Evolutionary conservation across 2,113 vertebrate genomes (phyloP).

Genomic region (Cyprinus carpio): DNA sequence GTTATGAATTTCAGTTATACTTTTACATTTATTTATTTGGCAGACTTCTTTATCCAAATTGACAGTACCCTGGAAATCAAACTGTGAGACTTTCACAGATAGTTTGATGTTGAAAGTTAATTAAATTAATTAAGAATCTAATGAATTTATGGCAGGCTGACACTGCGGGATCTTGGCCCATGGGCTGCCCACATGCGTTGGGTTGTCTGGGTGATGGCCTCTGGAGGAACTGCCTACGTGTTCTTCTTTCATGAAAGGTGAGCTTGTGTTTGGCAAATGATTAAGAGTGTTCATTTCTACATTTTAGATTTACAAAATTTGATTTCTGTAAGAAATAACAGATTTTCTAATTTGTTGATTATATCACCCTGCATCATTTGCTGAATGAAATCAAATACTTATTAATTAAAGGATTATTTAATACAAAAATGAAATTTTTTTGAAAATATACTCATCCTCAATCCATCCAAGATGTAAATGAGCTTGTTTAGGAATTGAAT

Average conservation of each 20-base stretch:
- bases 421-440: no score
- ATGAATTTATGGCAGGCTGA: slow-evolving; percentile 40
- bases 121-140: background rate
- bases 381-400: no score
- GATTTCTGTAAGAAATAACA: no score
- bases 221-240: slow-evolving; percentile 50
- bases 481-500: no score
- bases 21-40: background rate
- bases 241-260: slow-evolving; percentile 41
- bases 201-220: slow-evolving; percentile 58
- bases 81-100: background rate
- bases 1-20: background rate
- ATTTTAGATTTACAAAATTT: no score
- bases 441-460: no score
- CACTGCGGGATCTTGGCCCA: slow-evolving; percentile 46
- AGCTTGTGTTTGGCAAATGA: background rate
- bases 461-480: no score
- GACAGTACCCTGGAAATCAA: background rate
- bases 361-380: no score
- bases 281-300: no score
- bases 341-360: no score
- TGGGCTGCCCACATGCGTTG: slow-evolving; percentile 54
- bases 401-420: no score
- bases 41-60: background rate
- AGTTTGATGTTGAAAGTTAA: background rate